Base-by-base conservation (phyloP, 2,888 invertebrate species). In the Pandemis heparana region DNA sequence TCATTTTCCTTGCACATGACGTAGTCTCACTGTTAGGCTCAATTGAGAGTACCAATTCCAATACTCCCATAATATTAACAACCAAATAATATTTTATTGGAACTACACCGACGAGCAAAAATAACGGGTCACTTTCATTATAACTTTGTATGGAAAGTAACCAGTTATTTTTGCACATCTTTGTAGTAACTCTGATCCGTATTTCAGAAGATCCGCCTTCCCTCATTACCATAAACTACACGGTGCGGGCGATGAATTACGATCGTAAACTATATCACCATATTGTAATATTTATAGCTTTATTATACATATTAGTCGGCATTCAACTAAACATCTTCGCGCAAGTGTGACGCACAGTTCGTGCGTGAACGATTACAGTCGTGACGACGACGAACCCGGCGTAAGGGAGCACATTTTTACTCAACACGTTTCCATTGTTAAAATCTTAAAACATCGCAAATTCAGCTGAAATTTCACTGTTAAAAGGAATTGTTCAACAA, bases 311-410 rank as follows among this genome's bases (percentile, higher is more conserved):
- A 62, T 53, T 66, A 76, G 75, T 74, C 63, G 71, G 74, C 75
- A 81, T 76, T 80, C 85, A 84, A 85, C 83, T 83, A 85, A 83
- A 85, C 83, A 82, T 83, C 62, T 80, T 38, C 62, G 53, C 43
- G 75, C 77, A 78, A 79, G 77, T 78, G 78, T 76, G 77, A 79
- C 78, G 75, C 76, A 76, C 85, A 81, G 76, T 81, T 80, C 87
- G 87, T 87, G 87, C 89, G 89, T 85, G 85, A 86, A 85, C 83
- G 88, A 89, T 89, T 87, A 85, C 82, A 79, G 81, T 87, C 89
- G 89, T 88, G 89, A 85, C 86, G 56, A 53, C 18, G 38, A 63
- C 23, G 38, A 68, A 56, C 9, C 16, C 32, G 10, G 43, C 14
- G 41, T 56, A 23, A 23, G 63, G 38, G 39, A 61, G 38, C 48